phyloP scores from a whole-genome alignment of 2,888 invertebrate species.

The Chesias legatella region DNA sequence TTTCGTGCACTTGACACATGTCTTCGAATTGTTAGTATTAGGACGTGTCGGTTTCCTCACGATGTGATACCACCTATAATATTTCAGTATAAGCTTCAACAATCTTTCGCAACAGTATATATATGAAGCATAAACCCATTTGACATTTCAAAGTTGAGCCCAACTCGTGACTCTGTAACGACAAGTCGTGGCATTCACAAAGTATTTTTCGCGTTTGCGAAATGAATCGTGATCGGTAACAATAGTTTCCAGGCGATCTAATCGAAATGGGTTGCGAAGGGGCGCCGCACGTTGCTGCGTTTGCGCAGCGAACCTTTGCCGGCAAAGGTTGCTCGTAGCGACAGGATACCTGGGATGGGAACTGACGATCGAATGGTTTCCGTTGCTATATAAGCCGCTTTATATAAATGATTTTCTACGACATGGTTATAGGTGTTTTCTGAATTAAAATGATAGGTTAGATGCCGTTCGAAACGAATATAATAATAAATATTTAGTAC shows the following conservation, averaged over 20 bases:
- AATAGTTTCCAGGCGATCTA: slow-evolving; percentile 60
- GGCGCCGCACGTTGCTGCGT: slow-evolving; percentile 37
- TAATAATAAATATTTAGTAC: no score
- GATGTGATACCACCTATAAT: slow-evolving; percentile 6
- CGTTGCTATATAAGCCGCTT: no score
- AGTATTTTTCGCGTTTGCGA: slow-evolving; percentile 77
- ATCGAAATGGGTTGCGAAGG: slow-evolving; percentile 60
- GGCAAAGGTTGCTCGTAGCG: slow-evolving; percentile 15
- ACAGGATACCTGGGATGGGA: not conserved
- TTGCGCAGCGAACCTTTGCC: slow-evolving; percentile 44
- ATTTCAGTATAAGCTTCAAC: slow-evolving; percentile 24
- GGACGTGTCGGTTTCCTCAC: no score
- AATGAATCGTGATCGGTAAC: slow-evolving; percentile 75
- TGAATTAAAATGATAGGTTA: no score
- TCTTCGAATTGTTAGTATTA: no score
- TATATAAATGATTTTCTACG: no score
- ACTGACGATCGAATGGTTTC: not conserved
- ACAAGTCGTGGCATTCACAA: slow-evolving; percentile 77
- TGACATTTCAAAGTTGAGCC: slow-evolving; percentile 59
- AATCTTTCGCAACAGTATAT: slow-evolving; percentile 33
- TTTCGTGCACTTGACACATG: no score
- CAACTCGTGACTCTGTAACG: slow-evolving; percentile 72
- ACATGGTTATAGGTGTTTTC: no score
- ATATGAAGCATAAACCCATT: slow-evolving; percentile 39
- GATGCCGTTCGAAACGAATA: no score